Base-by-base conservation (phyloP, 2,888 invertebrate genomes). In the Stenolophus ochropezus region DNA sequence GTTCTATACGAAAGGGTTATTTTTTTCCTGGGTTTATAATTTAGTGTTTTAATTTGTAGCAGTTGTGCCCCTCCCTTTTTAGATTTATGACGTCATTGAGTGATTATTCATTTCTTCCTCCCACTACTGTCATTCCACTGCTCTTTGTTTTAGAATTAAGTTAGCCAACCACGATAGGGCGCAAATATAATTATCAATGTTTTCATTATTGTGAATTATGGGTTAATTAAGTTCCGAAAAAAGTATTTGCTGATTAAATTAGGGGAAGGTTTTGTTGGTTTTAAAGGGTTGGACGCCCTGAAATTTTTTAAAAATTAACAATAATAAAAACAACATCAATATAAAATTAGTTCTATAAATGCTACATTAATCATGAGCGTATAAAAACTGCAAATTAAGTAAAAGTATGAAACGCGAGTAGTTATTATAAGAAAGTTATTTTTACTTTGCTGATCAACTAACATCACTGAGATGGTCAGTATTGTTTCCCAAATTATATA, bases 41-140 rank as follows among this genome's bases (percentile, higher is more conserved):
- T 78, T 78, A 78, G 25, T 61, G 78, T 58, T 78, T 78, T 78
- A 78, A 78, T 78, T 78, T 78, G 78, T 78, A 65, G 20, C 25
- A 21, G 78, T 61, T 78, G 56, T 33, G 18, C 18, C 27, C 25
- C 75, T 25, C 61, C 6, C 27, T 18, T 8, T 27, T 11, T 6
- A 33, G 33, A 69, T 69, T 69, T 69, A 69, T 27, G 5, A 18
- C 27, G 14, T 14, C 14, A 16, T 27, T 69, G 65, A 69, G 65
- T 69, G 65, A 69, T 69, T 69, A 69, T 69, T 69, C 65, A 69
- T 69, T 33, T 69, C 65, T 69, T 69, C 33, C 14, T 69, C 16
- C 16, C 16, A 33, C 5, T 14, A 8, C 33, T 16, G 65, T 69
- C 27, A 27, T 69, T 69, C 33, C 65, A 18, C 27, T 42, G 65